Percentiles rank a stretch among this genome's conserved stretches.
Conservation (phyloP, 2,113 vertebrate species). For the Gymnogyps californianus region DNA sequence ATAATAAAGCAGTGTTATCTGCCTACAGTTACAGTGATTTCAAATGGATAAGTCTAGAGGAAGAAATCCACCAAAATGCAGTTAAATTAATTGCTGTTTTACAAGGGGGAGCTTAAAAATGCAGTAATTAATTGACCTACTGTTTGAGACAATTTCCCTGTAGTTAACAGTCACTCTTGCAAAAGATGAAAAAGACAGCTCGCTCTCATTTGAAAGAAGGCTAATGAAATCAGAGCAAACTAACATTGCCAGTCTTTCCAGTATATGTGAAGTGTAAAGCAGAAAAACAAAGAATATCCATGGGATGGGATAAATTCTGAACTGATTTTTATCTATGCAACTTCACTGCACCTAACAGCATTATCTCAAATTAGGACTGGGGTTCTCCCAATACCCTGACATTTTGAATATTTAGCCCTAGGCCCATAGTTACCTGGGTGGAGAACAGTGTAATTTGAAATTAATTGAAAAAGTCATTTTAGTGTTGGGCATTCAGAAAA, state of each 20-base stretch:
- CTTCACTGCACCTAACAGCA: background rate
- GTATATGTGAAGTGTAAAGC: background rate
- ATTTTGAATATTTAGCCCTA: background rate
- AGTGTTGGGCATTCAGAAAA: background rate
- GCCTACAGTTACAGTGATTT: slow-evolving; percentile 62
- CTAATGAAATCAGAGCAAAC: background rate
- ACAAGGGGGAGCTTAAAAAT: slow-evolving; percentile 59
- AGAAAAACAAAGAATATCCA: background rate
- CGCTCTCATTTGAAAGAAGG: slow-evolving; percentile 2
- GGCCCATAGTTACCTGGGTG: background rate
- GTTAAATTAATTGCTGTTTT: slow-evolving; percentile 73
- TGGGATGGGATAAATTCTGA: background rate
- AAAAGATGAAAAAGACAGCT: slow-evolving; percentile 20
- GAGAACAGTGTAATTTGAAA: background rate
- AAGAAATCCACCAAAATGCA: slow-evolving; percentile 56
- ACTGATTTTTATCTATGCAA: background rate
- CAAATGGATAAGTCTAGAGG: slow-evolving; percentile 40
- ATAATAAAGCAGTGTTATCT: slow-evolving; percentile 56
- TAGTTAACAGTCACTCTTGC: slow-evolving; percentile 48
- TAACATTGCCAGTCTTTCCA: background rate
- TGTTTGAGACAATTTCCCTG: slow-evolving; percentile 50
- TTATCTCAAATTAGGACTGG: background rate
- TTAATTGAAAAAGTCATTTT: background rate
- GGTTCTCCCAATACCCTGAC: background rate
- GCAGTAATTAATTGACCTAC: slow-evolving; percentile 73